Percentiles rank a stretch among this genome's conserved stretches.
Evolutionary conservation across 2,888 invertebrate genomes (phyloP).

Genomic region (Ophraella communa): DNA sequence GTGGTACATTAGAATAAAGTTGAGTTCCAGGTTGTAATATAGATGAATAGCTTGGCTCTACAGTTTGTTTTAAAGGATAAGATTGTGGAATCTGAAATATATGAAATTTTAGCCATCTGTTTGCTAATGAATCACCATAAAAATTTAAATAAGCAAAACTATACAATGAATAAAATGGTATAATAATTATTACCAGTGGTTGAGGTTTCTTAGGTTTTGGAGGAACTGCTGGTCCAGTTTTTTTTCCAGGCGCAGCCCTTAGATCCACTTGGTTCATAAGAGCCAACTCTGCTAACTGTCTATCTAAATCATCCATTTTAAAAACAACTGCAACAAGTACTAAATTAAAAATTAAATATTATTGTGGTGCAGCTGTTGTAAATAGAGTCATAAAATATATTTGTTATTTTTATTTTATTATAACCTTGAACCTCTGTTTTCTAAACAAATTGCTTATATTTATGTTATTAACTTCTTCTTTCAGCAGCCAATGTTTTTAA

Average conservation of each 20-base stretch:
- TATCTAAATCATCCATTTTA: slow-evolving; percentile 70
- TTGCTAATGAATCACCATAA: too few relatives aligned
- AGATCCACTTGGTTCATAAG: slow-evolving; percentile 63
- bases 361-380: background rate
- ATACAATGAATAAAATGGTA: slow-evolving; percentile 34
- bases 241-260: slow-evolving; percentile 61
- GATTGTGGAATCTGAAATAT: slow-evolving; percentile 75
- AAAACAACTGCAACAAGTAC: background rate
- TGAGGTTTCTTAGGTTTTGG: slow-evolving; percentile 77
- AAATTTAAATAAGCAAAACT: too few relatives aligned
- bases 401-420: slow-evolving; percentile 6
- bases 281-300: slow-evolving; percentile 74
- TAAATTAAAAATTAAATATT: background rate
- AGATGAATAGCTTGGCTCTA: slow-evolving; percentile 78
- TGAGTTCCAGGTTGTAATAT: slow-evolving; percentile 64
- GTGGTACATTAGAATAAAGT: slow-evolving; percentile 58
- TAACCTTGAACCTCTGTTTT: slow-evolving; percentile 4
- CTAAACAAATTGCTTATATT: background rate
- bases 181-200: slow-evolving; percentile 61
- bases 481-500: background rate
- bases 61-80: slow-evolving; percentile 71
- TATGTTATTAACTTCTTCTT: background rate
- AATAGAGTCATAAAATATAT: slow-evolving; percentile 29
- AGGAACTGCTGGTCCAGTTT: slow-evolving; percentile 80
- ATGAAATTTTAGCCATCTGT: background rate